phyloP scores from a whole-genome alignment of 2,113 vertebrate genomes.

The Oreochromis aureus region DNA sequence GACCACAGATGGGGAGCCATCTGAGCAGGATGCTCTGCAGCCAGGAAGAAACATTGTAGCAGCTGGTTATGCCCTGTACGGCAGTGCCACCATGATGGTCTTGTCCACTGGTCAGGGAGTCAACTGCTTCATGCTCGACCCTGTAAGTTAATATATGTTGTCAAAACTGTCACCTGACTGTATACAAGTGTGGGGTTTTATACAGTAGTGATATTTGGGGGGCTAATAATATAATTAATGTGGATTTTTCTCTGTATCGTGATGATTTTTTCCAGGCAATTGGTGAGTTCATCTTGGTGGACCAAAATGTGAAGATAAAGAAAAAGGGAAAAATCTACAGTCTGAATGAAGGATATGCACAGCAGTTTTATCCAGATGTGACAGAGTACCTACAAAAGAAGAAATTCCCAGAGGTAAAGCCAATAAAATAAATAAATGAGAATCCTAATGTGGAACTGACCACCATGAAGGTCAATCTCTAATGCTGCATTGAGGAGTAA shows the following conservation, averaged over 20 bases:
- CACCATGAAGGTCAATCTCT: background rate
- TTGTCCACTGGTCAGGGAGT: conserved; percentile 85
- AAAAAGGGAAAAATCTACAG: conserved; percentile 96
- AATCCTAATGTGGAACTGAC: background rate
- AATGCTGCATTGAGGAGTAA: background rate
- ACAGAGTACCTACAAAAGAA: conserved; percentile 91
- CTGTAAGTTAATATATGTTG: conserved; percentile 61
- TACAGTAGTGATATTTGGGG: background rate
- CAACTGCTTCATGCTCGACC: conserved; percentile 98
- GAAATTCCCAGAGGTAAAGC: conserved; percentile 85
- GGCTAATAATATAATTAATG: background rate
- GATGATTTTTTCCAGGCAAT: conserved; percentile 75
- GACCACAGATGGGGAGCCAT: conserved; percentile 75
- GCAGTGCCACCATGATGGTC: conserved; percentile 96
- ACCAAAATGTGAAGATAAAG: conserved; percentile 90
- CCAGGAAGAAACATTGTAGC: conserved; percentile 88
- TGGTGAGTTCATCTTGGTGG: conserved; percentile 93
- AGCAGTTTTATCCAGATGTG: conserved; percentile 86
- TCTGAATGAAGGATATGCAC: conserved; percentile 94
- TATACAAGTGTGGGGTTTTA: background rate
- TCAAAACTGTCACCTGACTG: background rate
- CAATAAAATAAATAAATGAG: background rate
- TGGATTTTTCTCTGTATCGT: background rate
- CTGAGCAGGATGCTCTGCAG: conserved; percentile 85
- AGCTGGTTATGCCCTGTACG: conserved; percentile 93